Percentiles rank a stretch among this genome's conserved stretches.
Conservation (phyloP, 1,140 invertebrate species). For the Heliothis virescens region DNA sequence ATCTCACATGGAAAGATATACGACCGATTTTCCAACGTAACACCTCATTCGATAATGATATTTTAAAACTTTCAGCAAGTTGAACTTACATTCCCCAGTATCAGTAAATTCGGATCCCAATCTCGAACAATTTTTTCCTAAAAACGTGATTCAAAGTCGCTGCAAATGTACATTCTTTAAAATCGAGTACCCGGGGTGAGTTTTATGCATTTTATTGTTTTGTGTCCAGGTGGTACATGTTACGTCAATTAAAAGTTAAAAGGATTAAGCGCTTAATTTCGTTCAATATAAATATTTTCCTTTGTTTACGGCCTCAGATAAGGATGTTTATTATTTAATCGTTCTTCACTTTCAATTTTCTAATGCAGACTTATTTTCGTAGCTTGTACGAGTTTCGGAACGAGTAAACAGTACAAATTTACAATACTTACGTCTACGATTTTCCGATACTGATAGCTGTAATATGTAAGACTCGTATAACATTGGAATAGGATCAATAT, state of each 20-base stretch:
- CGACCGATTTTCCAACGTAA: slow-evolving; percentile 61
- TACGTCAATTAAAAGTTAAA: slow-evolving; percentile 57
- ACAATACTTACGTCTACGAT: slow-evolving; percentile 45
- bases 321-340: slow-evolving; percentile 65
- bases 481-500: slow-evolving; percentile 51
- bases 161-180: slow-evolving; percentile 50
- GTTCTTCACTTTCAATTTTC: slow-evolving; percentile 61
- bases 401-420: slow-evolving; percentile 53
- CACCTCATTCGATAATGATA: slow-evolving; percentile 49
- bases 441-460: slow-evolving; percentile 22
- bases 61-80: slow-evolving; percentile 59
- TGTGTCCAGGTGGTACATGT: slow-evolving; percentile 55
- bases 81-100: slow-evolving; percentile 76
- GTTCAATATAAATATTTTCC: slow-evolving; percentile 51
- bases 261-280: slow-evolving; percentile 58
- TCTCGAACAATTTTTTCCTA: slow-evolving; percentile 72
- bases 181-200: slow-evolving; percentile 42
- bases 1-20: slow-evolving; percentile 60
- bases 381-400: slow-evolving; percentile 34
- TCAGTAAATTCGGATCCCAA: slow-evolving; percentile 83
- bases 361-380: slow-evolving; percentile 61
- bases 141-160: slow-evolving; percentile 76
- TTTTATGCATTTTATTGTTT: slow-evolving; percentile 54
- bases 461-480: slow-evolving; percentile 29
- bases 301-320: slow-evolving; percentile 52